Base-by-base conservation (phyloP, 2,888 invertebrate species). In the Plutella xylostella region DNA sequence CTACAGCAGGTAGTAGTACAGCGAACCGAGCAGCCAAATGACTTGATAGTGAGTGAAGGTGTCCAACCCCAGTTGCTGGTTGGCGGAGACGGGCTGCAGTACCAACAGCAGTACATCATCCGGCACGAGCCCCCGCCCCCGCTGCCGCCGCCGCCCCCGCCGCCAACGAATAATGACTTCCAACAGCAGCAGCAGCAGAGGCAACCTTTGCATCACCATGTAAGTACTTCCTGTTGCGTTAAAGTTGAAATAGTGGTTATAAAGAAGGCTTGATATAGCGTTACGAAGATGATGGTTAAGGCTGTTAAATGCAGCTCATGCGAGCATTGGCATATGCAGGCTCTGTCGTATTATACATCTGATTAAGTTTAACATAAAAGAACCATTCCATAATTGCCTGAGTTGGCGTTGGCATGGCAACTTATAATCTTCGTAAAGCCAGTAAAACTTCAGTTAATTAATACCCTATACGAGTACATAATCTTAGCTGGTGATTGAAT, bases 11-110 rank as follows among this genome's bases (percentile, higher is more conserved):
- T 86, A 60, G 84, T 85, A 51, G 84, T 86, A 50, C 80, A 82
- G 55, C 85, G 85, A 67, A 67, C 85, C 45, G 82, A 87, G 51
- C 79, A 79, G 46, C 69, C 82, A 46, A 82, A 85, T 68, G 85
- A 86, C 60, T 85, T 86, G 60, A 78, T 86, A 68, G 82, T 86
- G 57, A 85, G 83, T 60, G 82, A 83, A 51, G 69, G 71, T 49
- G 79, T 76, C 14, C 83, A 77, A 58, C 60, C 59, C 6, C 79
- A 80, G 49, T 58, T 84, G 50, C 78, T 82, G 51, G 78, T 82
- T 35, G 73, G 78, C 9, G 50, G 50, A 41, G 83, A 79, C 64
- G 75, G 79, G 17, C 61, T 83, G 51, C 83, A 76, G 50, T 83
- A 83, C 55, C 82, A 76, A 52, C 82, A 72, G 48, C 84, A 83